These are phyloP conservation scores for Pandemis cinnamomeana DNA, from an alignment of 2,888 invertebrate genomes.

Conservation along the genomic window DNA sequence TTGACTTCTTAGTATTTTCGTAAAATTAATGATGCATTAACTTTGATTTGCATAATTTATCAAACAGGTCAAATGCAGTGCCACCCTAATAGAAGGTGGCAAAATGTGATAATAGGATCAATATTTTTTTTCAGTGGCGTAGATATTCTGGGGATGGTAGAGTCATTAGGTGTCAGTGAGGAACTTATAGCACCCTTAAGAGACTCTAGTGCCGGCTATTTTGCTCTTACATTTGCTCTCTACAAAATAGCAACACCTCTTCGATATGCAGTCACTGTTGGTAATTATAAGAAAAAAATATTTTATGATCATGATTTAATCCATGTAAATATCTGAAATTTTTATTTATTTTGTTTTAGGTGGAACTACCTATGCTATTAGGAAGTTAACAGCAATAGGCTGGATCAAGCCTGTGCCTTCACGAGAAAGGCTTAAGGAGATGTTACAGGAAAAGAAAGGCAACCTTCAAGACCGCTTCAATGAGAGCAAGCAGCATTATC, in stretches of 20 bases:
- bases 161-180: slow-evolving; percentile 91
- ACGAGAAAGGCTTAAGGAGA: slow-evolving; percentile 85
- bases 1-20: not conserved
- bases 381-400: slow-evolving; percentile 90
- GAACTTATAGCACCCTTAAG: slow-evolving; percentile 89
- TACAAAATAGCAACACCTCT: slow-evolving; percentile 97
- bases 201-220: slow-evolving; percentile 93
- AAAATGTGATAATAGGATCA: not conserved
- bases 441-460: slow-evolving; percentile 86
- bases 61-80: not conserved
- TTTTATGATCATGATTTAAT: not conserved
- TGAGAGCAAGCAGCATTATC: slow-evolving; percentile 80
- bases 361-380: slow-evolving; percentile 94
- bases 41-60: not conserved
- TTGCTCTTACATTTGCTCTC: slow-evolving; percentile 95
- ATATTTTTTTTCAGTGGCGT: slow-evolving; percentile 89
- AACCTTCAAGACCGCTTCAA: slow-evolving; percentile 86
- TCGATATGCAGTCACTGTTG: slow-evolving; percentile 96
- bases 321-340: not conserved
- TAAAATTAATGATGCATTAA: not conserved
- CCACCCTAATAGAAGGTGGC: not conserved
- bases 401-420: slow-evolving; percentile 93
- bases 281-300: slow-evolving; percentile 70
- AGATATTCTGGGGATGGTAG: slow-evolving; percentile 92
- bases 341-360: slow-evolving; percentile 79